Conservation (phyloP, 1,140 invertebrate genomes). For the Choristoneura fumiferana region DNA sequence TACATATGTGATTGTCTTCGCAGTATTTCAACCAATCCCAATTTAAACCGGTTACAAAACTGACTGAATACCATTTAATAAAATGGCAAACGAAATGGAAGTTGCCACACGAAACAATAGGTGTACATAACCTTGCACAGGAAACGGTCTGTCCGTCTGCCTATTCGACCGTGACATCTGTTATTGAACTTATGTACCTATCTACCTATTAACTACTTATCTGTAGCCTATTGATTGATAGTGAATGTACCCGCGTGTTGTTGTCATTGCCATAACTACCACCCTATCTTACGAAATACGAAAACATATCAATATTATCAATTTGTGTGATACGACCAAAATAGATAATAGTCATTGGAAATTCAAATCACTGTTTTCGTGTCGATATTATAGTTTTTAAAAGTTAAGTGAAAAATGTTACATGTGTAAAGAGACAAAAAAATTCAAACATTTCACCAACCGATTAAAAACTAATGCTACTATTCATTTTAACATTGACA, state of each 20-base stretch:
- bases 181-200: slow-evolving; percentile 16
- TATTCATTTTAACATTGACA: too few relatives aligned
- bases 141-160: slow-evolving; percentile 1
- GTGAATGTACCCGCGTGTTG: background rate
- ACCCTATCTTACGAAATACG: background rate
- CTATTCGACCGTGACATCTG: slow-evolving; percentile 14
- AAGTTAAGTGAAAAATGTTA: too few relatives aligned
- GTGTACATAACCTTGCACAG: slow-evolving; percentile 11
- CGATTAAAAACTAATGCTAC: too few relatives aligned
- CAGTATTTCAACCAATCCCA: too few relatives aligned
- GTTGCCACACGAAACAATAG: slow-evolving; percentile 6
- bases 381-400: background rate
- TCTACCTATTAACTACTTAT: slow-evolving; percentile 12
- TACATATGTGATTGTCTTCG: too few relatives aligned
- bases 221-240: background rate
- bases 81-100: background rate
- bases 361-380: background rate
- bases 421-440: too few relatives aligned
- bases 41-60: too few relatives aligned
- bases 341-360: background rate
- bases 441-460: too few relatives aligned
- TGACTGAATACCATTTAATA: too few relatives aligned
- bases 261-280: slow-evolving; percentile 3
- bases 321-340: slow-evolving; percentile 2
- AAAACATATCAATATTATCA: slow-evolving; percentile 5